Percentiles rank a stretch among this genome's conserved stretches.
These are phyloP conservation scores for Capreolus pygargus DNA, from an alignment of 2,113 vertebrate species.

Conservation along the genomic window DNA sequence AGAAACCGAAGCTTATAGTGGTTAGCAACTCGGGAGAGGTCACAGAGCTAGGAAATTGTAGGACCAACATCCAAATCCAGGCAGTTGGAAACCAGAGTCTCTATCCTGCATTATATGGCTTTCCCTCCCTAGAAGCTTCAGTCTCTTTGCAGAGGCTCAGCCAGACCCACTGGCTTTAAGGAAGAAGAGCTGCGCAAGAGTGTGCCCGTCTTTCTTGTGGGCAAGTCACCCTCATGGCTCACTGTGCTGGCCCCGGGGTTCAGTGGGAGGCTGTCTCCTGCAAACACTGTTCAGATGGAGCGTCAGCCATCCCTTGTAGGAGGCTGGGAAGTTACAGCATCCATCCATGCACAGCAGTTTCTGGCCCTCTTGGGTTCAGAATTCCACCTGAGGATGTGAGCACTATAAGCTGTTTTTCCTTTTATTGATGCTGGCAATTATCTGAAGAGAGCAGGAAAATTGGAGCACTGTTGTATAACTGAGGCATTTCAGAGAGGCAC, in stretches of 20 bases:
- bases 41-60: background rate
- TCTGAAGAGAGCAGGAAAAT: constrained; percentile 1
- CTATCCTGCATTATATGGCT: background rate
- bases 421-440: background rate
- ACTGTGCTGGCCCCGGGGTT: background rate
- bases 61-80: background rate
- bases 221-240: background rate
- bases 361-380: background rate
- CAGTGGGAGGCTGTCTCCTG: background rate
- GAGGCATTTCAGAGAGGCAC: background rate
- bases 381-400: background rate
- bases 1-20: background rate
- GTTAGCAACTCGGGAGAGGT: background rate
- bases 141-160: background rate
- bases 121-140: background rate
- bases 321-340: background rate
- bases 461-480: background rate
- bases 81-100: background rate
- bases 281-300: background rate
- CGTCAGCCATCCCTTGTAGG: background rate
- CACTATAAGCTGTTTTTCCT: background rate
- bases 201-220: background rate
- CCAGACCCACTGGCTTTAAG: background rate
- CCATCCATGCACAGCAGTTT: background rate
- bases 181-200: background rate